These are phyloP conservation scores for Dissostichus mawsoni DNA, from an alignment of 2,113 vertebrate species.

Conservation along the genomic window DNA sequence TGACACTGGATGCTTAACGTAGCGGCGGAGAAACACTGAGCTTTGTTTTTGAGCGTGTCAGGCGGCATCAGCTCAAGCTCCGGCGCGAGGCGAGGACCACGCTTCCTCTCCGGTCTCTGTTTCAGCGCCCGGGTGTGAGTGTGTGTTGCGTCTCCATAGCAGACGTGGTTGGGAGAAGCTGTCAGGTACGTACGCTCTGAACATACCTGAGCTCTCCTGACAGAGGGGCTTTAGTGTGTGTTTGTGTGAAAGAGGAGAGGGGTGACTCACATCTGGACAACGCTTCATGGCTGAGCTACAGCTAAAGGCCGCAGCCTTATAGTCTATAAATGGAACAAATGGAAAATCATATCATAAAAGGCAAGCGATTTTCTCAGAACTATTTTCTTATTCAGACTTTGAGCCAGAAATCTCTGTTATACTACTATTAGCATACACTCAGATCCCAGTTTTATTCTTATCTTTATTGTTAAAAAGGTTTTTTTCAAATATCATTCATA, in stretches of 20 bases:
- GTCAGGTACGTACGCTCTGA: conserved; percentile 56
- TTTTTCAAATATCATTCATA: no score
- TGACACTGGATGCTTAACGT: conserved; percentile 72
- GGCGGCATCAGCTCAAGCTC: conserved; percentile 78
- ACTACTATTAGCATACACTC: no score
- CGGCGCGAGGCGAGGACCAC: conserved; percentile 16
- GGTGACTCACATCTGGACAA: conserved; percentile 58
- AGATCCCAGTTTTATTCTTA: no score
- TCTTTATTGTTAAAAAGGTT: no score
- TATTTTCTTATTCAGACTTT: no score
- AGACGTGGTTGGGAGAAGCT: conserved; percentile 54
- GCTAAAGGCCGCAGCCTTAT: background rate
- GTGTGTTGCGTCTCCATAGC: conserved; percentile 43
- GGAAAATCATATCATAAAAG: no score
- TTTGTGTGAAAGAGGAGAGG: conserved; percentile 20
- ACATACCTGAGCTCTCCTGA: conserved; percentile 57
- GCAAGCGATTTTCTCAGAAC: no score
- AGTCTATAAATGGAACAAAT: background rate
- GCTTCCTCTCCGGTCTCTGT: conserved; percentile 49
- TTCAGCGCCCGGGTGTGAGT: conserved; percentile 53
- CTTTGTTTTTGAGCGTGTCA: conserved; percentile 81
- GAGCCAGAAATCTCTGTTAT: no score
- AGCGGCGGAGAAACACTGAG: conserved; percentile 64
- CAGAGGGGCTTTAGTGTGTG: conserved; percentile 50
- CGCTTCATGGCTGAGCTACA: conserved; percentile 27